Evolutionary conservation across 1,140 invertebrate species (phyloP).

Genomic region (Tetramorium alpestre): DNA sequence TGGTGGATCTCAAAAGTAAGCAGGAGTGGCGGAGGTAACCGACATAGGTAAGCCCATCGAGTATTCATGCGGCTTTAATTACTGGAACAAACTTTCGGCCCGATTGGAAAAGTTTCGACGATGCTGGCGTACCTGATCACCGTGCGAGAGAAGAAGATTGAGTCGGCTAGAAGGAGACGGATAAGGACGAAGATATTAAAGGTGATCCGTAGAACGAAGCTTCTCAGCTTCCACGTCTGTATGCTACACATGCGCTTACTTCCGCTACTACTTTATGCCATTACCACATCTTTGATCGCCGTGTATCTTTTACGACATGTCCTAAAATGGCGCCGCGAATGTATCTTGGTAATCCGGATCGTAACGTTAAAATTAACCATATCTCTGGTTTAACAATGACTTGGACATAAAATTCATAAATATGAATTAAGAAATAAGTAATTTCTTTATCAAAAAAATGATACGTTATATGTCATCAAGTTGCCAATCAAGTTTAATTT

Average conservation of each 20-base stretch:
- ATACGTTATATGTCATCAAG: background rate
- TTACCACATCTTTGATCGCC: slow-evolving; percentile 48
- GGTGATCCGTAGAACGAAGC: slow-evolving; percentile 29
- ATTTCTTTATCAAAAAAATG: background rate
- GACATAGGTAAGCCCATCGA: slow-evolving; percentile 82
- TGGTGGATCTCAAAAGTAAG: slow-evolving; percentile 51
- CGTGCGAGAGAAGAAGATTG: slow-evolving; percentile 42
- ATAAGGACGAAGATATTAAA: slow-evolving; percentile 54
- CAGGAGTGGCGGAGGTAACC: slow-evolving; percentile 60
- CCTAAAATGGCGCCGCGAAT: slow-evolving; percentile 14
- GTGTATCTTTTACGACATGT: slow-evolving; percentile 20
- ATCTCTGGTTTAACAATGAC: background rate
- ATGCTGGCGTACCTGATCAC: slow-evolving; percentile 83
- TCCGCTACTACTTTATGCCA: slow-evolving; percentile 6
- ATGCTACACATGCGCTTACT: slow-evolving; percentile 18
- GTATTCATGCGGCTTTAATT: slow-evolving; percentile 85
- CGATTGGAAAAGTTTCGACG: slow-evolving; percentile 85
- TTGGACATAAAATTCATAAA: background rate
- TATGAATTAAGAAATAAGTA: background rate
- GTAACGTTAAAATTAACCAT: background rate
- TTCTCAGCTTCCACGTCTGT: slow-evolving; percentile 2
- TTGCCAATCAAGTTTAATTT: background rate
- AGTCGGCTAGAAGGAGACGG: background rate
- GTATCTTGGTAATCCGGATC: background rate
- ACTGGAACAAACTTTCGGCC: slow-evolving; percentile 84